Conservation (phyloP, 2,113 vertebrate species). For the Epinephelus fuscoguttatus region DNA sequence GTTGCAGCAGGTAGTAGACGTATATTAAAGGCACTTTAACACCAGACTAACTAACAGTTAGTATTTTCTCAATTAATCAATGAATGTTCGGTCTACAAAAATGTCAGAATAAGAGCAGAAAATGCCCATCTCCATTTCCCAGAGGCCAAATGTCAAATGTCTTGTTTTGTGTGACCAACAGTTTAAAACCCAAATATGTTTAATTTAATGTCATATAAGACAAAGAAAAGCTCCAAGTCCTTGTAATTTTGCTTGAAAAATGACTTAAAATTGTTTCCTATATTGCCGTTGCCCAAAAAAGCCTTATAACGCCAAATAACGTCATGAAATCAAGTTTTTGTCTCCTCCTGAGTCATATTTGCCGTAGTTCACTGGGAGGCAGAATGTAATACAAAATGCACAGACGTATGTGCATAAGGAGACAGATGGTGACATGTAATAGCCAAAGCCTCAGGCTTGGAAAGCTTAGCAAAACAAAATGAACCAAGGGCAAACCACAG, state of each 20-base stretch:
- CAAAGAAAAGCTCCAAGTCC: no score
- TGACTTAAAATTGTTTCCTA: no score
- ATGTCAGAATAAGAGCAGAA: no score
- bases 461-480: constrained; percentile 62
- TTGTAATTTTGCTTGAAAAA: neutral
- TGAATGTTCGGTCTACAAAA: neutral
- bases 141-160: no score
- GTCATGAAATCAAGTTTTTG: neutral
- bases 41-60: no score
- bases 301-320: neutral
- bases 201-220: no score
- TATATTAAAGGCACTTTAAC: neutral
- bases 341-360: constrained; percentile 7
- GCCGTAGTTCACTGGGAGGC: constrained; percentile 21
- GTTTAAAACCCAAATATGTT: no score
- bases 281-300: neutral
- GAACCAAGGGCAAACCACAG: constrained; percentile 47
- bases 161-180: no score
- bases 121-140: no score
- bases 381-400: constrained; percentile 30
- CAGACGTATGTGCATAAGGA: constrained; percentile 57
- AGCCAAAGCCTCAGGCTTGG: constrained; percentile 58
- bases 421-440: constrained; percentile 67
- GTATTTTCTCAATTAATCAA: neutral
- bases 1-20: constrained; percentile 5